Evolutionary conservation across 2,888 invertebrate species (phyloP), one percentile per base, ranked within the genome.

Genomic region (Drosophila neonasuta): DNA sequence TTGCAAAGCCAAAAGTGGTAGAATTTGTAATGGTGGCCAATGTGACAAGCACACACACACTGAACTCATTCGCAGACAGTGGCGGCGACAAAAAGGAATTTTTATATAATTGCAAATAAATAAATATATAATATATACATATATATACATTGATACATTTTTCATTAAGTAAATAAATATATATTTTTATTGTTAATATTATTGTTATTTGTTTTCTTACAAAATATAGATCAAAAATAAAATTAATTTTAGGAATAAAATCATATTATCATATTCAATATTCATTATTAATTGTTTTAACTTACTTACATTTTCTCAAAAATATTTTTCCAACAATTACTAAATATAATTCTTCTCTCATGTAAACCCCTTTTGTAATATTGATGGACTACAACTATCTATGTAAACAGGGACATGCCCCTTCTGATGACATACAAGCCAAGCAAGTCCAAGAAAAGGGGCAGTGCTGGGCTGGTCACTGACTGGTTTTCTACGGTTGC

Each of bases 11-110:
- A 65, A 74, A 77, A 83, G 79, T 86, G 84, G 84, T 83, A 78
- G 84, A 80, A 83, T 83, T 82, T 74, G 81, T 77, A 86, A 82
- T 83, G 86, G 81, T 83, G 80, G 80, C 58, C 68, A 57, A 42
- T 62, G 74, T 61, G 51, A 66, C 61, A 54, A 59, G 52, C 67
- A 64, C 17, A 52, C 17, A 52, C 30, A 49, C 30, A 42, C 59
- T 51, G 55, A 48, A 17, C 52, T 36, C 42, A 65, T 49, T 39
- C 60, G 60, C 13, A 15, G 17, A n/a, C 77, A 75, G 58, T 44
- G 77, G 58, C 50, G 62, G 17, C 55, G 45, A 1, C 1, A 3
- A 39, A 36, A 15, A 10, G n/a, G 44, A 42, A 39, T 39, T 13
- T 39, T 2, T 32, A 32, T 32, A 32, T 32, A 10, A 8, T 32